Base-by-base conservation (phyloP, 2,888 invertebrate species). In the Agrenia bidenticulata region DNA sequence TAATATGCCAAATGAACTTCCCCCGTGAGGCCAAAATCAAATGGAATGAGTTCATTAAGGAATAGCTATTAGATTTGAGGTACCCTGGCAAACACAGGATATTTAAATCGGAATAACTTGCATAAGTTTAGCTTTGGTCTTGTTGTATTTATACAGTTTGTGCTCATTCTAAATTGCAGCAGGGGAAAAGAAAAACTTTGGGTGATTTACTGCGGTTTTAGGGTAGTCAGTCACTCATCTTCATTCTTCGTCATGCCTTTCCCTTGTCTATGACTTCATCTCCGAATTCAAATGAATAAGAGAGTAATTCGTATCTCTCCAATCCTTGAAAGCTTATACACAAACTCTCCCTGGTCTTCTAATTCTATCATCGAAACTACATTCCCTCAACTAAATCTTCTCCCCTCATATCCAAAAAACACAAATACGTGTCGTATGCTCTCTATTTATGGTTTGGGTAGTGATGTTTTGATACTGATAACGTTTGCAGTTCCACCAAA, bases 151-250 rank as follows among this genome's bases (percentile, higher is more conserved):
- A n/a, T n/a, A n/a, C n/a, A n/a, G 11, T 32, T 32, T 11, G 5
- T 32, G 11, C 11, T 32, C 32, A 32, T 32, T 32, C 32, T 4
- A 11, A 32, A 32, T 7, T 4, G 11, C 5, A 32, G 11, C 32
- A 32, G 32, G 32, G 32, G 11, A n/a, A 45, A 45, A 45, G 45
- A 45, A 45, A 45, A 45, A 45, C 45, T 45, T 45, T 49, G 53
- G 60, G 63, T 67, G 67, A 63, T 67, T 67, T 67, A 67, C 60
- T 67, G 63, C 57, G 63, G 63, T 53, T 67, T 61, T 60, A 59
- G 50, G 56, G 56, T 21, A 60, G 60, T 49, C 49, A 50, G 59
- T 32, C 59, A 49, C 50, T 59, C 59, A 50, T 49, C 50, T n/a
- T n/a, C 24, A 58, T 42, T 42, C 21, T 45, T 59, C 59, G 41